A percentile compares a stretch with the other conserved stretches of the same genome.
These are phyloP conservation scores for Urocynchramus pylzowi DNA, from an alignment of 2,113 vertebrate species.

Conservation along the genomic window DNA sequence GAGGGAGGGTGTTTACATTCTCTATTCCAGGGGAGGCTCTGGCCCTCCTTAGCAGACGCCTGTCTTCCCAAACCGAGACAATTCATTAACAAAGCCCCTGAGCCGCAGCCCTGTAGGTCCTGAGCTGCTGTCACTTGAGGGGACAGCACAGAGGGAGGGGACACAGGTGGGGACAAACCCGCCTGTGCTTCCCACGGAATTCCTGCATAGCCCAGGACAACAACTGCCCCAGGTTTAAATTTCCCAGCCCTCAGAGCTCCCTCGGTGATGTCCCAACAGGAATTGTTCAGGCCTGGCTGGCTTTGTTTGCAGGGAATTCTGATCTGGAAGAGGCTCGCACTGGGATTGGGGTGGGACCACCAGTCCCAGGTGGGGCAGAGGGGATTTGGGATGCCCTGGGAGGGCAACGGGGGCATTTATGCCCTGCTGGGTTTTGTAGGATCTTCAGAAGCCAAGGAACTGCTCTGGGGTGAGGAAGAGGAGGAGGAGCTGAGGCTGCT, in stretches of 20 bases:
- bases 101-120: fast-evolving
- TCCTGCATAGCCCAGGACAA: background rate
- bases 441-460: background rate
- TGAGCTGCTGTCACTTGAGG: fast-evolving
- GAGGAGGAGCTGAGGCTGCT: background rate
- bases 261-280: background rate
- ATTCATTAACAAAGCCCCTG: background rate
- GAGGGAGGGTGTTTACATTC: no score
- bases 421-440: background rate
- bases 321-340: background rate
- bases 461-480: background rate
- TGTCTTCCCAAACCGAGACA: no score
- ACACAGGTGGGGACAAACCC: fast-evolving
- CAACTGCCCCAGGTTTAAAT: background rate
- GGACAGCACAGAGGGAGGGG: background rate
- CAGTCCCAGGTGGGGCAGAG: background rate
- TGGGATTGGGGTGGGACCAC: background rate
- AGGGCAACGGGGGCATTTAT: background rate
- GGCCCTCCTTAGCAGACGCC: no score
- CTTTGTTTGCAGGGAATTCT: background rate
- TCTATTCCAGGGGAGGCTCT: no score
- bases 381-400: background rate
- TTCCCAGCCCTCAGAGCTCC: background rate
- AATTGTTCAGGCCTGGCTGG: background rate
- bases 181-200: fast-evolving